phyloP scores from a whole-genome alignment of 2,797 vertebrate species.

The Lindbergichthys nudifrons region DNA sequence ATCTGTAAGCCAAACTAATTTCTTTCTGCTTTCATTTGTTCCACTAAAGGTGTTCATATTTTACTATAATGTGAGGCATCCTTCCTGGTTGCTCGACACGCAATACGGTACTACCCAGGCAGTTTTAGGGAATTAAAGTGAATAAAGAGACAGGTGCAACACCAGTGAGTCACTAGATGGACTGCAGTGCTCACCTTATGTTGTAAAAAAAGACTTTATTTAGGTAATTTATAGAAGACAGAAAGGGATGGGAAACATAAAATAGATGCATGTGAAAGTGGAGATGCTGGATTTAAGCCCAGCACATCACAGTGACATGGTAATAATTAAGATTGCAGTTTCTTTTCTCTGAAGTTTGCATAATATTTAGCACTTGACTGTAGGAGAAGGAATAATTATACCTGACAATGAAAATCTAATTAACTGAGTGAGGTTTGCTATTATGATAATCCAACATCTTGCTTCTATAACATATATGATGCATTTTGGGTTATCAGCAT shows the following conservation, averaged over 20 bases:
- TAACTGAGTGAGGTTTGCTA: background rate
- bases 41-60: constrained; percentile 49
- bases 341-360: background rate
- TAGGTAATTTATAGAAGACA: constrained; percentile 15
- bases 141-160: constrained; percentile 34
- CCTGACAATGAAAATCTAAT: background rate
- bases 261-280: constrained; percentile 13
- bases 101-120: constrained; percentile 26
- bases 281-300: background rate
- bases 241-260: constrained; percentile 14
- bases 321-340: background rate
- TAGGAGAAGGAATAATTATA: constrained; percentile 1
- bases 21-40: constrained; percentile 42
- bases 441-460: background rate
- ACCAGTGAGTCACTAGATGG: background rate
- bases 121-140: constrained; percentile 39
- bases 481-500: constrained; percentile 5
- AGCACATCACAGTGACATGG: background rate
- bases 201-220: constrained; percentile 5
- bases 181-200: background rate
- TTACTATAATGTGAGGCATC: constrained; percentile 42
- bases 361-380: background rate
- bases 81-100: constrained; percentile 35
- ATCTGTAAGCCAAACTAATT: constrained; percentile 36
- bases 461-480: constrained; percentile 10